Evolutionary conservation across 2,113 vertebrate genomes (phyloP), one percentile per base, ranked within the genome.

Genomic region (Ranitomeya variabilis): DNA sequence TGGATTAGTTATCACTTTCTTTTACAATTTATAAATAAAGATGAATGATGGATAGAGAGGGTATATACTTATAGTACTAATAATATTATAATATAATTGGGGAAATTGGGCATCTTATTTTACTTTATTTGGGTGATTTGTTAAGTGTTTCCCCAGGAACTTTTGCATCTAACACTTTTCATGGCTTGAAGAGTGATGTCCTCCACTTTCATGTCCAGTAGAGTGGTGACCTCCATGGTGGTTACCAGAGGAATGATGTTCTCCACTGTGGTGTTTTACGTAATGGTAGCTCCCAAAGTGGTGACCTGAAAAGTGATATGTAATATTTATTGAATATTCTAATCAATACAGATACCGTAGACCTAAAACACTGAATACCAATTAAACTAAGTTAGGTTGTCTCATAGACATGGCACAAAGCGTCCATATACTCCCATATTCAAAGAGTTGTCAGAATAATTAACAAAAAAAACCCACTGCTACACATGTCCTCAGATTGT

Each of bases 1-100:
- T 83, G 12, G 45, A 54, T 23, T 67, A 8, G 45, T 67, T 16
- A n/a, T 69, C 62, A 83, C 81, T 67, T 83, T 23, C 81, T 52
- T 51, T 67, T 69, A 51, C 81, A 19, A 15, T 54, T 64, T 69
- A 23, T 7, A 52, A 26, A 15, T 83, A 83, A 8, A 54, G 64
- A 83, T 54, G 67, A 59, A 60, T 55, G 16, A 7, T 60, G 15
- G 4, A 80, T 31, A 80, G 79, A 11, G 18, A 45, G 37, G 37
- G 5, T 45, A 45, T 45, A 45, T 45, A 45, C 37, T 45, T 45
- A 3, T 45, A 45, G 1, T 21, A 77, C 6, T 62, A 21, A 64
- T 64, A 71, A 57, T 80, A 26, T 80, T 16, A 4, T 21, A 64
- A 21, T 77, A 77, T 45, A 78, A 57, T 80, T 26, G 69, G 69